Evolutionary conservation across 2,113 vertebrate species (phyloP).

Genomic region (Chaenogobius annularis): DNA sequence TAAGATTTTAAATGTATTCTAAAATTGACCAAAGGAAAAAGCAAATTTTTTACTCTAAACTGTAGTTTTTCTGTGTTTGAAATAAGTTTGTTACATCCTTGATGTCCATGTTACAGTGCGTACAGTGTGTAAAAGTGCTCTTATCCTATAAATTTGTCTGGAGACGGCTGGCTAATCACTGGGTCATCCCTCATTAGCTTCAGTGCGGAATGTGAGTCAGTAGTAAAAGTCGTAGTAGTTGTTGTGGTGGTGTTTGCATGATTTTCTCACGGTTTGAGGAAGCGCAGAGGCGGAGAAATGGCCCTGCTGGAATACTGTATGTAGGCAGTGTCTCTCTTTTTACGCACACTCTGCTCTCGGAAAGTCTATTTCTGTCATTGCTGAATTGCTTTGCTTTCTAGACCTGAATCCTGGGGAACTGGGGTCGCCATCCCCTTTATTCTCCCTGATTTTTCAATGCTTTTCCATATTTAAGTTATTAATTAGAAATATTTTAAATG

Average conservation of each 20-base stretch:
- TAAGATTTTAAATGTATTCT: not conserved
- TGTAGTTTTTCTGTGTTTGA: not conserved
- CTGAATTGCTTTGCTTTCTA: conserved; percentile 41
- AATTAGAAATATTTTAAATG: too few relatives aligned
- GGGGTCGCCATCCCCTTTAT: not conserved
- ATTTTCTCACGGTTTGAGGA: conserved; percentile 71
- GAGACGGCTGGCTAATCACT: conserved; percentile 7
- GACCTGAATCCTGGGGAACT: conserved; percentile 25
- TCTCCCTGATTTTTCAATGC: not conserved
- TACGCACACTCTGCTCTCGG: not conserved
- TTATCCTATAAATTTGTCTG: not conserved
- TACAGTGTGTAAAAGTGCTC: not conserved
- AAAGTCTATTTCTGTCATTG: conserved; percentile 12
- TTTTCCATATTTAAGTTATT: too few relatives aligned
- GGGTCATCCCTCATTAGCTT: conserved; percentile 13
- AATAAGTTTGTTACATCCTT: not conserved
- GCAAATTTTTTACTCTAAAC: too few relatives aligned
- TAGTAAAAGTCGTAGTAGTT: conserved; percentile 1
- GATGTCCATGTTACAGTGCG: not conserved
- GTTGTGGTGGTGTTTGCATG: conserved; percentile 11
- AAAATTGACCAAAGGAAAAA: not conserved
- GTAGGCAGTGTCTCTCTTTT: conserved; percentile 44
- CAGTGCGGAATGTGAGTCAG: conserved; percentile 13
- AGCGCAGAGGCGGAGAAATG: conserved; percentile 63
- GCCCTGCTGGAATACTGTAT: conserved; percentile 51